Base-by-base conservation (phyloP, 2,113 vertebrate species). In the Corynorhinus townsendii region DNA sequence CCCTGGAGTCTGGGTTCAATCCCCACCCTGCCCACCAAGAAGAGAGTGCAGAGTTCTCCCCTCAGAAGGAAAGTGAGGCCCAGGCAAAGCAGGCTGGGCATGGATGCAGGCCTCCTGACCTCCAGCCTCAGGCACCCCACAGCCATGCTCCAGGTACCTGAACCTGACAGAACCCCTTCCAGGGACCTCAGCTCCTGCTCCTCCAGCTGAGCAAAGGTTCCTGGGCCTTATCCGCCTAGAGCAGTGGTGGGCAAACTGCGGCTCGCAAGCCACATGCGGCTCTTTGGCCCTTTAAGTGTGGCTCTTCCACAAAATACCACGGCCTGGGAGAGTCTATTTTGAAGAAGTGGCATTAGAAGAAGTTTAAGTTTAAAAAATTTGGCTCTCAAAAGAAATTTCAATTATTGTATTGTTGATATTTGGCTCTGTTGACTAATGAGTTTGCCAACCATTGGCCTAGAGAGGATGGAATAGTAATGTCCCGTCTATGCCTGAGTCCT, bases 381-480 rank as follows among this genome's bases (percentile, higher is more conserved):
- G 38, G 38, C 4, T 40, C 38, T 40, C 38, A 40, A 40, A 40
- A 40, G 38, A 40, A 40, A 40, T 40, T 40, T 40, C 38, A 40
- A 40, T 40, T 4, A 4, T 40, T 40, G 38, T 40, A 40, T 4
- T 40, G 38, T 40, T 40, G 38, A 40, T 4, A 40, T 40, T 40
- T 40, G 38, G 38, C 38, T 40, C 38, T 40, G 38, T 40, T 40
- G 38, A 40, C 38, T 40, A 40, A 40, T 40, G 38, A 40, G 38
- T 40, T 40, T 49, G 47, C 47, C 47, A 4, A 15, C 47, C 47
- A 15, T 3, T 14, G 62, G 62, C 16, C 3, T 12, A 75, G 45
- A 75, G 45, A 49, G 90, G 73, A 40, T 91, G 66, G 87, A 94
- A 93, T 52, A 89, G 91, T 89, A 84, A 96, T 87, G 80, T 87